phyloP scores from a whole-genome alignment of 2,888 invertebrate genomes.

The Lepidonotus clava region DNA sequence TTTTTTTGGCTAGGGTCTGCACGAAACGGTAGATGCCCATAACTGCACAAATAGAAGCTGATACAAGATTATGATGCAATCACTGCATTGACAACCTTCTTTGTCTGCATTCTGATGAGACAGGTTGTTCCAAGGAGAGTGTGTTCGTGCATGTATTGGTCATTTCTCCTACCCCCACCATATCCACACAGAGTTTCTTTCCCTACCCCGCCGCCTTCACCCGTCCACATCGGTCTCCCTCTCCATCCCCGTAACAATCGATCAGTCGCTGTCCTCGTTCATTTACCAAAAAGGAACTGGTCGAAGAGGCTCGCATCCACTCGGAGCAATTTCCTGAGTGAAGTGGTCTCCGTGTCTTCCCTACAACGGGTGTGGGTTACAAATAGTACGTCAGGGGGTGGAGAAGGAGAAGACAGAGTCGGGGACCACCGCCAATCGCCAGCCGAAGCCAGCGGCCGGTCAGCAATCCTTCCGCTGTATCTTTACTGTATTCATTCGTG shows the following conservation, averaged over 20 bases:
- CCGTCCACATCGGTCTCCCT: neutral
- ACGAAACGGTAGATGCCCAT: neutral
- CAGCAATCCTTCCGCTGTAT: neutral
- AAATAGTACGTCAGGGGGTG: neutral
- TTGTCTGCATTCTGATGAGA: too few relatives aligned
- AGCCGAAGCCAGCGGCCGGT: neutral
- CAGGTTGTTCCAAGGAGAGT: too few relatives aligned
- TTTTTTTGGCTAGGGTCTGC: neutral
- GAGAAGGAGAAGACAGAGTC: neutral
- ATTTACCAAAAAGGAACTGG: conserved; percentile 10
- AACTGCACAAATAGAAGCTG: neutral
- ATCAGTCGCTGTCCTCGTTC: neutral
- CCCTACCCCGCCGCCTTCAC: neutral
- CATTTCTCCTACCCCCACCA: neutral
- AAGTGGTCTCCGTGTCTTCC: conserved; percentile 40
- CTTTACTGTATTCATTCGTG: conserved; percentile 34
- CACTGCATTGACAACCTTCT: too few relatives aligned
- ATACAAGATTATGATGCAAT: neutral
- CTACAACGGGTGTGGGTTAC: neutral
- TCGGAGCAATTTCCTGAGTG: conserved; percentile 46
- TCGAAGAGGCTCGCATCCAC: neutral
- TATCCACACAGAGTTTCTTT: neutral
- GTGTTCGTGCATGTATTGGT: neutral
- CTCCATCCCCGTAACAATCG: neutral
- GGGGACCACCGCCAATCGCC: neutral